Conservation (phyloP, 2,888 invertebrate species). For the Drosophila quasianomalipes region DNA sequence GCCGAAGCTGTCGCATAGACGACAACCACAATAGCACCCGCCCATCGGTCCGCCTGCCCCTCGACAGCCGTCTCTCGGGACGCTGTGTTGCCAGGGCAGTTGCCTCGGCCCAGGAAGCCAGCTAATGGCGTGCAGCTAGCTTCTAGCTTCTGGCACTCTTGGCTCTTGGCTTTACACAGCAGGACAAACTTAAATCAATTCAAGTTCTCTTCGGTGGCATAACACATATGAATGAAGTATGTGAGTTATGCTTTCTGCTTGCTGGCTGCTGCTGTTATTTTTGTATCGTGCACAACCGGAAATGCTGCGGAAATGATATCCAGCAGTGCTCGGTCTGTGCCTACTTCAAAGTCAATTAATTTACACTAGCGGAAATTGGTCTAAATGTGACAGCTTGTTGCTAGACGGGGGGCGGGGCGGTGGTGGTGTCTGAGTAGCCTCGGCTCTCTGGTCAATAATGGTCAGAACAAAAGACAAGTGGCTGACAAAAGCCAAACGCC, state of each 20-base stretch:
- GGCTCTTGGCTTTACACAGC: constrained; percentile 7
- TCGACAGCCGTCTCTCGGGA: neutral
- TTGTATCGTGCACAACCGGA: constrained; percentile 49
- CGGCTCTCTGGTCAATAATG: constrained; percentile 17
- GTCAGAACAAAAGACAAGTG: constrained; percentile 43
- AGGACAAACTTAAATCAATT: constrained; percentile 65
- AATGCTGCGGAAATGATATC: constrained; percentile 34
- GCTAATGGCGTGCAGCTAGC: constrained; percentile 36
- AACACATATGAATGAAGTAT: constrained; percentile 16
- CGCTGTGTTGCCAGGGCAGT: constrained; percentile 46
- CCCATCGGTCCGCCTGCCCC: neutral
- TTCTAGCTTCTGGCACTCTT: constrained; percentile 13
- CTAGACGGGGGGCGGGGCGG: neutral
- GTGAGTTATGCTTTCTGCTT: neutral
- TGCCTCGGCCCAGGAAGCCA: constrained; percentile 47
- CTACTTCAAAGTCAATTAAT: constrained; percentile 65
- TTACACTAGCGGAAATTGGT: constrained; percentile 60
- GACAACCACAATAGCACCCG: constrained; percentile 31
- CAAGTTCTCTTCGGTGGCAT: constrained; percentile 26
- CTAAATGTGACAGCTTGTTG: constrained; percentile 32
- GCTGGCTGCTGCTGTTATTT: neutral
- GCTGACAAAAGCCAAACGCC: constrained; percentile 26
- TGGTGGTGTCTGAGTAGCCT: constrained; percentile 1
- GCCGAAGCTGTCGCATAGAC: constrained; percentile 34
- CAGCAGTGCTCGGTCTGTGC: constrained; percentile 1